Conservation (phyloP, 2,113 vertebrate genomes). For the Malaclemys terrapin region DNA sequence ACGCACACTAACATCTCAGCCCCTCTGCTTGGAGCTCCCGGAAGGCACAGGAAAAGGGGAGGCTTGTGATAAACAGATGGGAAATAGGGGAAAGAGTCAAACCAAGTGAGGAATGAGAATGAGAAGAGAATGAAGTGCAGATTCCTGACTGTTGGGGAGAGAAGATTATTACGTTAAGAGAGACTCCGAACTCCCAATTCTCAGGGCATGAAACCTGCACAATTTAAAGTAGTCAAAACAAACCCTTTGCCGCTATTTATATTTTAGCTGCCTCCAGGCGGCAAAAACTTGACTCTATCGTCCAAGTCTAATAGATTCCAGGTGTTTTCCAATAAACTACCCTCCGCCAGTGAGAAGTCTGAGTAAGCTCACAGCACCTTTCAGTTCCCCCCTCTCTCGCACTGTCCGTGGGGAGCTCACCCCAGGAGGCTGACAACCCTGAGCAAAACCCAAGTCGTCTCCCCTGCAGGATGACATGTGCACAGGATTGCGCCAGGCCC, state of each 20-base stretch:
- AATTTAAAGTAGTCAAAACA: slow-evolving; percentile 84
- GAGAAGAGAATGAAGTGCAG: slow-evolving; percentile 74
- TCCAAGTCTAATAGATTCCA: slow-evolving; percentile 79
- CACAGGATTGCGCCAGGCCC: background rate
- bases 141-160: slow-evolving; percentile 68
- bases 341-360: slow-evolving; percentile 54
- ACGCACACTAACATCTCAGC: slow-evolving; percentile 60
- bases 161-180: slow-evolving; percentile 75
- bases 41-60: slow-evolving; percentile 71
- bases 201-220: slow-evolving; percentile 81
- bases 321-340: slow-evolving; percentile 77
- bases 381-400: accelerated
- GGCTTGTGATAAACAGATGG: slow-evolving; percentile 76
- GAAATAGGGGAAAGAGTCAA: slow-evolving; percentile 74
- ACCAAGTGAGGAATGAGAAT: slow-evolving; percentile 71
- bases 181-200: slow-evolving; percentile 79
- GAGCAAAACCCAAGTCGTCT: background rate
- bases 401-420: background rate
- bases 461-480: no score
- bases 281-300: slow-evolving; percentile 77
- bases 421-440: no score
- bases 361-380: slow-evolving; percentile 55
- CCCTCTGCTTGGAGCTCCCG: slow-evolving; percentile 53
- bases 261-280: slow-evolving; percentile 79
- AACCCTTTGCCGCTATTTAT: slow-evolving; percentile 80